These are phyloP conservation scores for Drosophila baimaii DNA, from an alignment of 1,140 invertebrate species.

Conservation along the genomic window DNA sequence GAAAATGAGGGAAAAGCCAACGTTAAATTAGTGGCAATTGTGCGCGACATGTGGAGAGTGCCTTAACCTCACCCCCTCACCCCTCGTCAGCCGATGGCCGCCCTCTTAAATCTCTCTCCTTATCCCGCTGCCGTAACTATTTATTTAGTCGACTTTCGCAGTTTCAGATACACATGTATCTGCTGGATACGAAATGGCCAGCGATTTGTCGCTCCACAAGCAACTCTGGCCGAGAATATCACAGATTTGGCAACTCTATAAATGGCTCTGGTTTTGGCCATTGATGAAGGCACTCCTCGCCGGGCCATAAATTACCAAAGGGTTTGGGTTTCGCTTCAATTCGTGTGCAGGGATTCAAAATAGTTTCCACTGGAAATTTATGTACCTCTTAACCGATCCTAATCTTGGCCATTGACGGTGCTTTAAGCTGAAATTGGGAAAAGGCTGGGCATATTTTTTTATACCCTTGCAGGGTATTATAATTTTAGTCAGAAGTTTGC, in stretches of 20 bases:
- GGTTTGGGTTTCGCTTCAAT: neutral
- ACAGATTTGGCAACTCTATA: conserved; percentile 25
- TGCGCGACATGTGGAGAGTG: conserved; percentile 73
- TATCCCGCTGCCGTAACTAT: conserved; percentile 57
- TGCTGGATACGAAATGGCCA: conserved; percentile 44
- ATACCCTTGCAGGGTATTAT: neutral
- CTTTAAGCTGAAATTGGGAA: neutral
- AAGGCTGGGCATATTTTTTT: neutral
- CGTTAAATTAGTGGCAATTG: conserved; percentile 82
- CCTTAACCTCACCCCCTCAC: conserved; percentile 15
- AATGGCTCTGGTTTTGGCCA: conserved; percentile 12
- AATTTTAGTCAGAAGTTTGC: too few relatives aligned
- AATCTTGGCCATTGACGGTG: neutral
- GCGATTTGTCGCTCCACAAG: conserved; percentile 47
- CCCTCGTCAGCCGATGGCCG: too few relatives aligned
- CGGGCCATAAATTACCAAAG: conserved; percentile 16
- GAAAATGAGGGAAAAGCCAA: conserved; percentile 65
- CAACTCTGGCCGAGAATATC: conserved; percentile 22
- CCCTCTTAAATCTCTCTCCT: conserved; percentile 1
- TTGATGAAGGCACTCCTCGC: conserved; percentile 24
- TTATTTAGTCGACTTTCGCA: conserved; percentile 67
- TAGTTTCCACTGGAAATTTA: conserved; percentile 16
- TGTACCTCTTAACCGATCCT: conserved; percentile 3
- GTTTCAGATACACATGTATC: conserved; percentile 47
- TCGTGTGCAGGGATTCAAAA: neutral